These are phyloP conservation scores for Cyanoramphus novaezelandiae DNA, from an alignment of 2,113 vertebrate species.

Conservation along the genomic window DNA sequence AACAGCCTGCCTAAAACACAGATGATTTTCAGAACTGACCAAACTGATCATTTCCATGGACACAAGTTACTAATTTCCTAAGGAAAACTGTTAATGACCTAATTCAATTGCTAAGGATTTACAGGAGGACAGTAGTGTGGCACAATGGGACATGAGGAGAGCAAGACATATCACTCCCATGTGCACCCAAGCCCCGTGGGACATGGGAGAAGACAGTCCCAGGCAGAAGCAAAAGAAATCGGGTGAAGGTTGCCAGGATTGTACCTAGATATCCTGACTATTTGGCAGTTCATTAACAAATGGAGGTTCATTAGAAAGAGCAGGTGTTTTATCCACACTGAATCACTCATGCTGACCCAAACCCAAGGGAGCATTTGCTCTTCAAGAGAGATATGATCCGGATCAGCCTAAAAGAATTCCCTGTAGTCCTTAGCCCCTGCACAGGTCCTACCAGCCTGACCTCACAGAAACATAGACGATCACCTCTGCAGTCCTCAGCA, in stretches of 20 bases:
- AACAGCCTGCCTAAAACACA: not conserved
- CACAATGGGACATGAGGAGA: not conserved
- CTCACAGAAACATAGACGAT: not conserved
- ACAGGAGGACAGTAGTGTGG: not conserved
- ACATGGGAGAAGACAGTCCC: not conserved
- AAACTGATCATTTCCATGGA: not conserved
- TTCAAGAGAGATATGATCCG: not conserved
- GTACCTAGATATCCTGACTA: not conserved
- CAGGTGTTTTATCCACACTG: not conserved
- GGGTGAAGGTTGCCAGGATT: constrained; percentile 12
- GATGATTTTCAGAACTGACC: not conserved
- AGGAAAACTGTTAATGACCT: not conserved
- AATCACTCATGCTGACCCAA: not conserved
- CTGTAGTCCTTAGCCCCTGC: not conserved
- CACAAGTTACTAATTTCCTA: not conserved
- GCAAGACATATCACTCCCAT: not conserved
- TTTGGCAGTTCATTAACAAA: not conserved
- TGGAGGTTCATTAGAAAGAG: not conserved
- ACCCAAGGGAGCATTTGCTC: not conserved
- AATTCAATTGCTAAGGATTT: not conserved
- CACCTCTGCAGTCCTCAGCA: not conserved
- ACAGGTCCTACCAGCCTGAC: not conserved
- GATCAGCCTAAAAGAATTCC: not conserved
- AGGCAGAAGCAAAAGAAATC: not conserved
- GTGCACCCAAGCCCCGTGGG: not conserved